Base-by-base conservation (phyloP, 2,113 vertebrate genomes). In the Ochotona curzoniae region DNA sequence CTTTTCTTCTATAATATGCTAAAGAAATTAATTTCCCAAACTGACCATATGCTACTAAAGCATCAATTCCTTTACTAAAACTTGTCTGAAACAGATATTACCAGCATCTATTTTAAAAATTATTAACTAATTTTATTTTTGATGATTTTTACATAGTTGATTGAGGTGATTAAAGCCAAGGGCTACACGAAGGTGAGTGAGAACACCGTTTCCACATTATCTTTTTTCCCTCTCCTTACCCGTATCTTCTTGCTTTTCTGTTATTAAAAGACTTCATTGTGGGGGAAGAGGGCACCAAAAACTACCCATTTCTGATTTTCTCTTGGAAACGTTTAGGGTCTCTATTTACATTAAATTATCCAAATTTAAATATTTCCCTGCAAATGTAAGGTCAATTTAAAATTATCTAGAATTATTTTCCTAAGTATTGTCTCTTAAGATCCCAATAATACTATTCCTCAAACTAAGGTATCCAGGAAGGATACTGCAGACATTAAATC, bases 11-110 rank as follows among this genome's bases (percentile, higher is more conserved):
- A 54, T 81, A n/a, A 69, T 28, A 90, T 66, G 67, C 73, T 84
- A 87, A 91, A 76, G 81, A 89, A 73, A 93, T 73, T 89, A 67
- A 93, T 74, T 95, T 92, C 35, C 61, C 87, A 91, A 93, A 94
- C 2, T 91, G 75, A 85, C 92, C 76, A 64, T 73, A n/a, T 66
- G n/a, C 49, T 87, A 91, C 1, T 47, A 25, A 87, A 81, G 70
- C 35, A 84, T 57, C 32, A 47, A 35, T 70, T 87, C 76, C 49
- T 93, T 74, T 89, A 93, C 81, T 83, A 93, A 95, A 94, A 93
- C 66, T 89, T 78, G 57, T 32, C 49, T 83, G 79, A n/a, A 91
- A 92, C 25, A 79, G 83, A 35, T 64, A 80, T 10, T 67, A 87
- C 47, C 49, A 76, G 64, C 26, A 35, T 38, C 38, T 84, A 17